phyloP scores from a whole-genome alignment of 2,113 vertebrate species.

The Odocoileus hemionus region DNA sequence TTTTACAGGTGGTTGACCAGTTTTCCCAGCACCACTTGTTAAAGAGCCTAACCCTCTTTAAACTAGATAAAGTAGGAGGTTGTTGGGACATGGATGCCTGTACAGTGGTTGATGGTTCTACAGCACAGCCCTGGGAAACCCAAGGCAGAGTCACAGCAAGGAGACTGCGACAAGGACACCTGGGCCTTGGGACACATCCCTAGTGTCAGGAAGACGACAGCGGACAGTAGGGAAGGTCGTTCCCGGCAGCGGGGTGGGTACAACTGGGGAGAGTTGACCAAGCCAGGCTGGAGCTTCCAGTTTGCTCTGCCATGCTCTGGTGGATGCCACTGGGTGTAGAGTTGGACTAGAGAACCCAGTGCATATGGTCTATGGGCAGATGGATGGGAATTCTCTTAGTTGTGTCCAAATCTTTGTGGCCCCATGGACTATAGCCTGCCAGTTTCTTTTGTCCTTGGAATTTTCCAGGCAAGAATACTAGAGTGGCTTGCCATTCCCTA shows the following conservation, averaged over 20 bases:
- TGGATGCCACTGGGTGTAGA: fast-evolving
- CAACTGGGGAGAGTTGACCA: not conserved
- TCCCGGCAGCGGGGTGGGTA: fast-evolving
- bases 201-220: not conserved
- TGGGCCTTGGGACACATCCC: not conserved
- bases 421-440: not conserved
- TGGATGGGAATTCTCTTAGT: not conserved
- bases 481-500: not conserved
- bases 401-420: not conserved
- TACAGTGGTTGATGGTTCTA: not conserved
- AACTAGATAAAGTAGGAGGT: not conserved
- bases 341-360: no score
- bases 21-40: no score
- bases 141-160: not conserved
- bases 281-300: not conserved
- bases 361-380: fast-evolving
- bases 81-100: fast-evolving
- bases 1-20: no score
- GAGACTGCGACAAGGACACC: not conserved
- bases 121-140: not conserved
- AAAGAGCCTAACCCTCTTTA: fast-evolving
- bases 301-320: fast-evolving
- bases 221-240: fast-evolving
- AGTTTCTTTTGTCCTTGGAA: not conserved
- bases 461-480: not conserved